A percentile compares a stretch with the other conserved stretches of the same genome.
Conservation (phyloP, 2,113 vertebrate species). For the Sclerurus mexicanus region DNA sequence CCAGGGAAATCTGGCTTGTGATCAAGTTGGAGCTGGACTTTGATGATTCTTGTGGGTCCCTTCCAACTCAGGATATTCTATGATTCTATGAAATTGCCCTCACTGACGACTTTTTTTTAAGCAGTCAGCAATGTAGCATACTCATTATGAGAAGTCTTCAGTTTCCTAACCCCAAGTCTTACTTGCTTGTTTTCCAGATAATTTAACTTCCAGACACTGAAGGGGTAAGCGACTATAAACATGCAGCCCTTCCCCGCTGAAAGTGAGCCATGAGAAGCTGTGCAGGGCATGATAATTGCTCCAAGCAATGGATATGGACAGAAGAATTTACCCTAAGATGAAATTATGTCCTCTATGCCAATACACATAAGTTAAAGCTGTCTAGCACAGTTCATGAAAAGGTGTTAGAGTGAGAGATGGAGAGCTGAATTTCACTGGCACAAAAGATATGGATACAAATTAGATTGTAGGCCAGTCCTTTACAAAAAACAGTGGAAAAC, state of each 20-base stretch:
- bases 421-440: not conserved
- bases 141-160: not conserved
- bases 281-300: not conserved
- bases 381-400: not conserved
- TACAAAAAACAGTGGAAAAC: not conserved
- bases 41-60: not conserved
- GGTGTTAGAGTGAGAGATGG: not conserved
- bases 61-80: not conserved
- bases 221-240: not conserved
- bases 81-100: not conserved
- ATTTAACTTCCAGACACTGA: not conserved
- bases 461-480: not conserved
- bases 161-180: not conserved
- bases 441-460: not conserved
- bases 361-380: not conserved
- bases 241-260: not conserved
- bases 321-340: not conserved
- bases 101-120: not conserved
- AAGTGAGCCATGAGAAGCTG: not conserved
- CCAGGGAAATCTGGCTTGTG: not conserved
- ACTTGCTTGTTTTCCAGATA: not conserved
- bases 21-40: not conserved
- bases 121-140: not conserved
- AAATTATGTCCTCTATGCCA: not conserved
- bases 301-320: not conserved